A percentile compares a stretch with the other conserved stretches of the same genome.
phyloP scores from a whole-genome alignment of 2,113 vertebrate genomes.

The Myotis davidii region DNA sequence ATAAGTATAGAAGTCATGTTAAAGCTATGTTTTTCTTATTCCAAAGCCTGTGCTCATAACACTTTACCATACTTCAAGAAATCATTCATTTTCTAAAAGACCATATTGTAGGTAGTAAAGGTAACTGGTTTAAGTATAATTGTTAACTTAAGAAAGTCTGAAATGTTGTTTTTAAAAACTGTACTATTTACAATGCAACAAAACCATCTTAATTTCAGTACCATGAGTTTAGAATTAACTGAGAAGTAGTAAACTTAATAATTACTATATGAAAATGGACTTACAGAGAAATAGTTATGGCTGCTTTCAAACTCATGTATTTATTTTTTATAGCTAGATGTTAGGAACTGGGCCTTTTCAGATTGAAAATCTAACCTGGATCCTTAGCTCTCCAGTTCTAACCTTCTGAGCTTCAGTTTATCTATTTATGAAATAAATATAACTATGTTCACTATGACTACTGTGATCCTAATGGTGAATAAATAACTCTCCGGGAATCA shows the following conservation, averaged over 20 bases:
- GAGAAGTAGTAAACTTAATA: neutral
- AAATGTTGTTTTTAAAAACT: neutral
- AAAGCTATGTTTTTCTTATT: neutral
- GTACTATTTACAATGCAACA: neutral
- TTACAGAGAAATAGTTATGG: slow-evolving; percentile 26
- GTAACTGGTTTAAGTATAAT: neutral
- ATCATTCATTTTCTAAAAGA: neutral
- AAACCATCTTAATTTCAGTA: neutral
- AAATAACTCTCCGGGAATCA: slow-evolving; percentile 43
- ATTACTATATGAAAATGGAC: neutral
- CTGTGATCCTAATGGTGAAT: neutral
- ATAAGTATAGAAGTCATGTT: neutral
- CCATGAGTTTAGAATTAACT: neutral
- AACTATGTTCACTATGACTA: neutral
- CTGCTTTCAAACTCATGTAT: neutral
- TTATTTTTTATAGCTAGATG: neutral
- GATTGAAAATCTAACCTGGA: neutral
- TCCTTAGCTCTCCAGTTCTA: neutral
- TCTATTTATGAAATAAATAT: slow-evolving; percentile 41
- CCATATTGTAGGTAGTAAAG: neutral
- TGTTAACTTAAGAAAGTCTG: neutral
- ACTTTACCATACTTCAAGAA: neutral
- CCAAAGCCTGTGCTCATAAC: neutral
- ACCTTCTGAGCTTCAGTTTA: neutral
- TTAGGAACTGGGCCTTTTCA: neutral